Evolutionary conservation across 35 echinoderm and acorn worm genomes (phyloP).

Genomic region (Apostichopus japonicus): DNA sequence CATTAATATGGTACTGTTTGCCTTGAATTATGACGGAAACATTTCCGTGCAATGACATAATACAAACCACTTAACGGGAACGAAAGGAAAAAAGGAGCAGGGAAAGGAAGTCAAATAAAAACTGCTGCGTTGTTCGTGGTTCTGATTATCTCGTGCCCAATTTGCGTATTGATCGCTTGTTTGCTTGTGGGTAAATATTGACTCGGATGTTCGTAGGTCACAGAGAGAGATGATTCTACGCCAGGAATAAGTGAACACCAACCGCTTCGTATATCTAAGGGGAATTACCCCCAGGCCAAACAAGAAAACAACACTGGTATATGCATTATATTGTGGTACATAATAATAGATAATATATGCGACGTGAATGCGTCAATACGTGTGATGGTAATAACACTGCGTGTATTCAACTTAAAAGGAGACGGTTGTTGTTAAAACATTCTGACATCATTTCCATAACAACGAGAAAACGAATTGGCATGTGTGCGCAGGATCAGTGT

Average conservation of each 20-base stretch:
- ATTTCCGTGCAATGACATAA: conserved; percentile 27
- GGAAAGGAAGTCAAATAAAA: conserved; percentile 31
- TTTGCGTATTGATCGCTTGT: conserved; percentile 65
- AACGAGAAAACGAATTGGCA: no score
- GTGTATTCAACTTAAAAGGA: neutral
- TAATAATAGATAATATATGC: neutral
- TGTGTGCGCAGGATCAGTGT: no score
- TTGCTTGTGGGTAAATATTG: conserved; percentile 59
- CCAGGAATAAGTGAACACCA: conserved; percentile 26
- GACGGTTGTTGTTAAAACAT: neutral
- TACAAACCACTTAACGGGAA: conserved; percentile 25
- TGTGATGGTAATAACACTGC: neutral
- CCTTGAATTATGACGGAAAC: conserved; percentile 13
- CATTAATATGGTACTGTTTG: neutral
- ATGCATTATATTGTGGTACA: neutral
- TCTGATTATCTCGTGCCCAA: conserved; percentile 54
- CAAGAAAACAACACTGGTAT: conserved; percentile 10
- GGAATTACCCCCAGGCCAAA: conserved; percentile 11
- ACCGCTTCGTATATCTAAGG: conserved; percentile 21
- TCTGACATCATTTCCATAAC: no score
- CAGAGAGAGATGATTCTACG: conserved; percentile 17
- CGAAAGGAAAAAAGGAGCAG: conserved; percentile 2
- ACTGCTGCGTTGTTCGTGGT: conserved; percentile 33
- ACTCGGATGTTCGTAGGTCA: conserved; percentile 53
- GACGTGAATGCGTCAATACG: neutral